A percentile compares a stretch with the other conserved stretches of the same genome.
These are phyloP conservation scores for Platerodrilus igneus DNA, from an alignment of 2,888 invertebrate species.

Conservation along the genomic window DNA sequence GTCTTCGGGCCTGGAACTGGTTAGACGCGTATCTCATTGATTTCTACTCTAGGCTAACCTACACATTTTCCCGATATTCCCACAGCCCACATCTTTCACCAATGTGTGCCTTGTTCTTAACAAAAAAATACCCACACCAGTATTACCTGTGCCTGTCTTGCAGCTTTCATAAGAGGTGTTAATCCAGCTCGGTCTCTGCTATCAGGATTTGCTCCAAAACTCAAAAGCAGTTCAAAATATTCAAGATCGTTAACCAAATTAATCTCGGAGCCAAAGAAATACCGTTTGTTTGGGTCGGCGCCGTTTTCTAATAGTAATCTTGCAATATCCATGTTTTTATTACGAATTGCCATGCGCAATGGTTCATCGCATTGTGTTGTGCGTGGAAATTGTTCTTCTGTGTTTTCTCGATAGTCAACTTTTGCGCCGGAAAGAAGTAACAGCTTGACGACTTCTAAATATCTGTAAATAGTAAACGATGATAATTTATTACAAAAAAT, in stretches of 20 bases:
- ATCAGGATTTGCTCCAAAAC: conserved; percentile 84
- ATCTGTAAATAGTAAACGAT: too few relatives aligned
- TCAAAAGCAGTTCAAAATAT: conserved; percentile 74
- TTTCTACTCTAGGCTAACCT: too few relatives aligned
- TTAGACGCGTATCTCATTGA: too few relatives aligned
- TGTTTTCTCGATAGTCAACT: conserved; percentile 73
- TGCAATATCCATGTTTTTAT: conserved; percentile 72
- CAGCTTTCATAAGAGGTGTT: conserved; percentile 89
- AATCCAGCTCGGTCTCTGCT: conserved; percentile 80
- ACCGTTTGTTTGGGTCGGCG: conserved; percentile 84
- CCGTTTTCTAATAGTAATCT: conserved; percentile 74
- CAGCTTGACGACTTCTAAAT: conserved; percentile 64
- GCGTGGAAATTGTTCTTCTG: conserved; percentile 65
- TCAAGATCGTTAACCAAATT: conserved; percentile 80
- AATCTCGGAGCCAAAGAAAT: conserved; percentile 87
- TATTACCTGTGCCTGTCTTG: conserved; percentile 69
- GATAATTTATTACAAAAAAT: too few relatives aligned
- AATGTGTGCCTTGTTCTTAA: neutral
- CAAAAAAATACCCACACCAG: too few relatives aligned
- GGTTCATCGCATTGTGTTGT: conserved; percentile 82
- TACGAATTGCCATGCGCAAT: conserved; percentile 80
- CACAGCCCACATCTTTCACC: too few relatives aligned
- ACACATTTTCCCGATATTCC: too few relatives aligned
- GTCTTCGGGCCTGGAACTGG: too few relatives aligned
- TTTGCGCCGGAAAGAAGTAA: conserved; percentile 73